Conservation (phyloP, 2,113 vertebrate species). For the Protobothrops mucrosquamatus region DNA sequence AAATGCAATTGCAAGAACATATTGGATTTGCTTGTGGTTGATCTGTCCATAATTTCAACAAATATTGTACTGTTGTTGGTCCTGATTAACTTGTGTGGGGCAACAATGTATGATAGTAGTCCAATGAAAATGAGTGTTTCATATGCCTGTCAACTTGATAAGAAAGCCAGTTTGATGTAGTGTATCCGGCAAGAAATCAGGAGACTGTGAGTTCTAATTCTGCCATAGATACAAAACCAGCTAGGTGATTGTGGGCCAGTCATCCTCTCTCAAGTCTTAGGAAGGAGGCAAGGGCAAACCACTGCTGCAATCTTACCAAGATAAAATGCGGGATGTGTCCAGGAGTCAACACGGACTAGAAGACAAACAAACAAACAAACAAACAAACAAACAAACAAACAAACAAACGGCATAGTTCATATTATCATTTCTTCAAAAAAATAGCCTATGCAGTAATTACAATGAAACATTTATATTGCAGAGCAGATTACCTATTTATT, state of each 20-base stretch:
- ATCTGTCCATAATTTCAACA: not conserved
- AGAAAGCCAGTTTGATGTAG: not conserved
- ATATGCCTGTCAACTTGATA: not conserved
- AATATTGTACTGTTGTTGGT: not conserved
- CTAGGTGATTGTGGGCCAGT: not conserved
- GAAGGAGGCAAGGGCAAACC: not conserved
- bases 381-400: not conserved
- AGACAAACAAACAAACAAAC: not conserved
- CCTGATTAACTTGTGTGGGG: not conserved
- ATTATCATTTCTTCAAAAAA: conserved; percentile 33
- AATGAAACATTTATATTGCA: not conserved
- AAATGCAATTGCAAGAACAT: not conserved
- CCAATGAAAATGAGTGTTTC: not conserved
- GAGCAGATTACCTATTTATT: conserved; percentile 38
- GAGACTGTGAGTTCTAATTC: not conserved
- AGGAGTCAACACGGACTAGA: not conserved
- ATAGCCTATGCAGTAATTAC: conserved; percentile 46
- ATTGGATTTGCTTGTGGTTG: not conserved
- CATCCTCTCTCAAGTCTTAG: not conserved
- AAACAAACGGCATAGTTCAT: not conserved
- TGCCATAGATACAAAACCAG: not conserved
- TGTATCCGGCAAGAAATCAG: not conserved
- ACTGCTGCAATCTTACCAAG: not conserved
- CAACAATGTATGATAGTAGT: not conserved
- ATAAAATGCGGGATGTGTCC: not conserved